Evolutionary conservation across 2,888 invertebrate genomes (phyloP).

Genomic region (Chrysolina oricalcia): DNA sequence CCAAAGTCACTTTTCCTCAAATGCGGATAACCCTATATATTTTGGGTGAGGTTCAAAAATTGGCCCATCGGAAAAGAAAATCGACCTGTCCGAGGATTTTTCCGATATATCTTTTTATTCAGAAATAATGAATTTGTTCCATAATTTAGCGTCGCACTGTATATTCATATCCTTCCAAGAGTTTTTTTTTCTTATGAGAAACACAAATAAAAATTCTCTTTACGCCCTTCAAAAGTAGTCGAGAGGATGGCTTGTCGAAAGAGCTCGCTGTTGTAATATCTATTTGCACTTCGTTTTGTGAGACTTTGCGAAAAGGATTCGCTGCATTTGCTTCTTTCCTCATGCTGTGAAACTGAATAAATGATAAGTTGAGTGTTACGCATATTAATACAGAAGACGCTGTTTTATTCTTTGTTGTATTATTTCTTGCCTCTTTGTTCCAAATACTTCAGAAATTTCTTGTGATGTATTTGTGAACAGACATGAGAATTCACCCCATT

Average conservation of each 20-base stretch:
- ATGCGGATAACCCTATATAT: no score
- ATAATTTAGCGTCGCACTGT: no score
- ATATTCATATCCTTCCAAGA: no score
- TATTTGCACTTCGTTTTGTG: neutral
- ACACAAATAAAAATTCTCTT: neutral
- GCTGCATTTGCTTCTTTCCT: neutral
- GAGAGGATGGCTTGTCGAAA: neutral
- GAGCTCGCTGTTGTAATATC: neutral
- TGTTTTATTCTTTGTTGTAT: neutral
- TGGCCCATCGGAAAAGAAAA: no score
- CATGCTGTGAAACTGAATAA: neutral
- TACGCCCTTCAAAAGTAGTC: neutral
- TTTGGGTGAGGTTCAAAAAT: no score
- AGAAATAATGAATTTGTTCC: no score
- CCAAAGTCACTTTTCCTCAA: no score
- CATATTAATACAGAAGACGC: constrained; percentile 1
- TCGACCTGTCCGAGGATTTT: no score
- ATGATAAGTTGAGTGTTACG: constrained; percentile 10
- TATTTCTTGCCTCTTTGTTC: neutral
- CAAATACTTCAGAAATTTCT: neutral
- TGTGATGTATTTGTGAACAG: neutral
- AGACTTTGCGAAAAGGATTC: neutral
- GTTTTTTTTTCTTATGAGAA: neutral
- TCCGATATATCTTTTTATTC: no score
- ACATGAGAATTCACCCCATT: neutral